Evolutionary conservation across 1,140 invertebrate species (phyloP).

Genomic region (Drosophila grimshawi): DNA sequence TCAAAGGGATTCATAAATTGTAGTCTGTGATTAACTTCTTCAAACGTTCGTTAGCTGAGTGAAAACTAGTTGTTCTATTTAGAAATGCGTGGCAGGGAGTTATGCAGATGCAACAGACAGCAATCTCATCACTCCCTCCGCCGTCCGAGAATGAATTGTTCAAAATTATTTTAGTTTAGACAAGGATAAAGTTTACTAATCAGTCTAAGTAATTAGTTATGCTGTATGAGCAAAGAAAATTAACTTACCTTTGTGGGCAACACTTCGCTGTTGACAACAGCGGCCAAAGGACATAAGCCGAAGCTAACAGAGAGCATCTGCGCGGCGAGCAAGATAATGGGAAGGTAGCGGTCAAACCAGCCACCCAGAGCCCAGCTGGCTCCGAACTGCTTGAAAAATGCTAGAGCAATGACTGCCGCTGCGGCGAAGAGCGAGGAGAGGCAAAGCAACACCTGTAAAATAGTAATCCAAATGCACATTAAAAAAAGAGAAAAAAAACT

Average conservation of each 20-base stretch:
- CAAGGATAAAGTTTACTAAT: too few relatives aligned
- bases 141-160: too few relatives aligned
- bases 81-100: too few relatives aligned
- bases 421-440: conserved; percentile 64
- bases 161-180: too few relatives aligned
- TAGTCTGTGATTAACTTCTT: too few relatives aligned
- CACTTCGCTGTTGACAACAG: conserved; percentile 70
- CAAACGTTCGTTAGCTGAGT: too few relatives aligned
- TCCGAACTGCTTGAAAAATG: conserved; percentile 59
- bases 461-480: background rate
- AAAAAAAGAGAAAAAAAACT: background rate
- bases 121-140: too few relatives aligned
- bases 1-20: too few relatives aligned
- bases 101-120: too few relatives aligned
- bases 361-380: conserved; percentile 25
- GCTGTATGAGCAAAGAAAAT: too few relatives aligned
- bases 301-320: conserved; percentile 69
- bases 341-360: conserved; percentile 49
- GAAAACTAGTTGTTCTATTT: too few relatives aligned
- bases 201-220: too few relatives aligned
- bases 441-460: conserved; percentile 57
- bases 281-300: conserved; percentile 65
- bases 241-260: conserved; percentile 70
- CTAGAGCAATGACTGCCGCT: conserved; percentile 46
- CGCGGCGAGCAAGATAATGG: conserved; percentile 54